Conservation (phyloP, 2,797 vertebrate genomes). For the Sarcoramphus papa region DNA sequence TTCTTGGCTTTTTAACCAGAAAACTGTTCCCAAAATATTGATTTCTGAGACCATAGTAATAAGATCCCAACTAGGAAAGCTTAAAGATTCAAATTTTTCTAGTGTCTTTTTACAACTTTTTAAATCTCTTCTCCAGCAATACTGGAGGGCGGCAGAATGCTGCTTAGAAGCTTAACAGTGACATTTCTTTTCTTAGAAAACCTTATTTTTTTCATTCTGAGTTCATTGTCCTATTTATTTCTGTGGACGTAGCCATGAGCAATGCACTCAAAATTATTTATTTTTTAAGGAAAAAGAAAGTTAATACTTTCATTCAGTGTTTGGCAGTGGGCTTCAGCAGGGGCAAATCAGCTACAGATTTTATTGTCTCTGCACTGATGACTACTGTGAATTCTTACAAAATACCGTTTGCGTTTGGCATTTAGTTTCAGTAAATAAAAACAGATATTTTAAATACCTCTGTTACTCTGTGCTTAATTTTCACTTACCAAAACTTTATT, state of each 20-base stretch:
- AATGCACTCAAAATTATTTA: not conserved
- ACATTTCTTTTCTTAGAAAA: not conserved
- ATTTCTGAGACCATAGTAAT: not conserved
- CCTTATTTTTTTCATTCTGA: not conserved
- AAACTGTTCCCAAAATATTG: not conserved
- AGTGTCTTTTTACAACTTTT: not conserved
- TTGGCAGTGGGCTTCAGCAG: not conserved
- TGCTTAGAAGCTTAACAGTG: not conserved
- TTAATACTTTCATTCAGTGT: not conserved
- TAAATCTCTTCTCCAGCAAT: not conserved
- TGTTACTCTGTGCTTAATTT: not conserved
- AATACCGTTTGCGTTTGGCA: not conserved
- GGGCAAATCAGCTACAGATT: not conserved
- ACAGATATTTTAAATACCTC: not conserved
- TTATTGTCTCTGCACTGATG: not conserved
- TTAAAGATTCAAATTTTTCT: not conserved
- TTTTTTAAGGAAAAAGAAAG: not conserved
- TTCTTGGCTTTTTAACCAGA: not conserved
- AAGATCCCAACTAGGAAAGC: not conserved
- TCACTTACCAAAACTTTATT: not conserved
- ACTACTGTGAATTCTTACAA: not conserved
- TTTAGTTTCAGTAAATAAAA: not conserved
- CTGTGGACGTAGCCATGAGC: not conserved
- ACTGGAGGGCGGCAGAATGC: accelerated
- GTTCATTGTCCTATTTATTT: not conserved